Evolutionary conservation across 2,888 invertebrate species (phyloP).

Genomic region (Dryomyza anilis): DNA sequence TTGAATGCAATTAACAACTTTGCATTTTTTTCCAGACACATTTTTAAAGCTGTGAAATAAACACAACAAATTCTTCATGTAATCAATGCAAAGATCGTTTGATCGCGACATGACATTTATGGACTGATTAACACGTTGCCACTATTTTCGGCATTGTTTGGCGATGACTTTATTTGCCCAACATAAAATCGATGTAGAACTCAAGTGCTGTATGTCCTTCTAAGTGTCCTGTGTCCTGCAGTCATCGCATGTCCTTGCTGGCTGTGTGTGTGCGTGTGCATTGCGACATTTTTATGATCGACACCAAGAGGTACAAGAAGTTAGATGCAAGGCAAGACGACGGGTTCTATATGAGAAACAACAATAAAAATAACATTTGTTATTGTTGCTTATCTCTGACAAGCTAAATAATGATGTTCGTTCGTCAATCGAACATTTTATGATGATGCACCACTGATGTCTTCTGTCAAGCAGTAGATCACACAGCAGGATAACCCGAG

Average conservation of each 20-base stretch:
- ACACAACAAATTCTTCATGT: no score
- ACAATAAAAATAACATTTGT: constrained; percentile 19
- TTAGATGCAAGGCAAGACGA: constrained; percentile 13
- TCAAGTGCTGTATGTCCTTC: no score
- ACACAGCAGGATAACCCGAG: no score
- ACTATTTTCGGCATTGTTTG: not conserved
- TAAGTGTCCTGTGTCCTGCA: no score
- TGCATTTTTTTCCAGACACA: no score
- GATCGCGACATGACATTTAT: no score
- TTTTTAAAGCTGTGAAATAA: no score
- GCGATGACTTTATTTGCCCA: no score
- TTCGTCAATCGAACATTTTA: constrained; percentile 26
- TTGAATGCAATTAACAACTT: no score
- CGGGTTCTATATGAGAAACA: no score
- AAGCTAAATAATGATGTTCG: not conserved
- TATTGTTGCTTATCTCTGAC: not conserved
- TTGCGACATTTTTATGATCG: constrained; percentile 25
- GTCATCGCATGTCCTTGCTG: not conserved
- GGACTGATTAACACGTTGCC: not conserved
- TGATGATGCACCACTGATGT: not conserved
- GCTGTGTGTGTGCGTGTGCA: not conserved
- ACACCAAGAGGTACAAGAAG: not conserved
- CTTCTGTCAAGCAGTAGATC: not conserved
- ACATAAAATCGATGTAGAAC: no score
- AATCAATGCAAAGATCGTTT: no score